Evolutionary conservation across 1,140 invertebrate genomes (phyloP).

Genomic region (Caerostris darwini): DNA sequence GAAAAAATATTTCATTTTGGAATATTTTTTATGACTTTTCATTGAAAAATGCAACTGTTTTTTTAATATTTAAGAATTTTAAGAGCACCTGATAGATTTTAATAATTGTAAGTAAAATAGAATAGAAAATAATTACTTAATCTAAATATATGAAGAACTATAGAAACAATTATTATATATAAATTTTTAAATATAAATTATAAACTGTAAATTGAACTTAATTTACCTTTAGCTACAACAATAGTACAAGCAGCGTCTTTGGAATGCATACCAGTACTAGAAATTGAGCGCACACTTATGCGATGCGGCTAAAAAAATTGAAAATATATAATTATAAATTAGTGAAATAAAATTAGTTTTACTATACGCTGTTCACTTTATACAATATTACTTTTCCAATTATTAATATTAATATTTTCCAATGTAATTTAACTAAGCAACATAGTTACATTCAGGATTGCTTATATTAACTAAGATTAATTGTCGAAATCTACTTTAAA

Average conservation of each 20-base stretch:
- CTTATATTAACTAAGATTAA: too few species aligned
- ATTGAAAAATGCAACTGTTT: background rate
- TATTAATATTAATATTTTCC: too few species aligned
- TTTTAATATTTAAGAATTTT: background rate
- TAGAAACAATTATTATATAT: background rate
- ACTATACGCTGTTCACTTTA: too few species aligned
- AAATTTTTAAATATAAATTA: too few species aligned
- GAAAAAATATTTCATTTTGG: background rate
- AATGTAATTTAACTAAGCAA: too few species aligned
- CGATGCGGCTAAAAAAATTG: constrained; percentile 89
- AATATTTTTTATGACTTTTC: background rate
- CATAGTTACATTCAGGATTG: too few species aligned
- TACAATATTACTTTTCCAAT: too few species aligned
- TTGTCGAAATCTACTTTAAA: too few species aligned
- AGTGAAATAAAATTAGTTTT: too few species aligned
- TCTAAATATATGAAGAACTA: too few species aligned
- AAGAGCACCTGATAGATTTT: background rate
- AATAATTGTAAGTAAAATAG: background rate
- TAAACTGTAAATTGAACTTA: too few species aligned
- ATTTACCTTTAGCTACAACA: constrained; percentile 89
- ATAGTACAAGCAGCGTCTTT: constrained; percentile 97
- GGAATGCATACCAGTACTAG: constrained; percentile 93
- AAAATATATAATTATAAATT: background rate
- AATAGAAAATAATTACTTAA: too few species aligned
- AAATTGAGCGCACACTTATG: constrained; percentile 96